Base-by-base conservation (phyloP, 2,888 invertebrate genomes). In the Petrolisthes manimaculis region DNA sequence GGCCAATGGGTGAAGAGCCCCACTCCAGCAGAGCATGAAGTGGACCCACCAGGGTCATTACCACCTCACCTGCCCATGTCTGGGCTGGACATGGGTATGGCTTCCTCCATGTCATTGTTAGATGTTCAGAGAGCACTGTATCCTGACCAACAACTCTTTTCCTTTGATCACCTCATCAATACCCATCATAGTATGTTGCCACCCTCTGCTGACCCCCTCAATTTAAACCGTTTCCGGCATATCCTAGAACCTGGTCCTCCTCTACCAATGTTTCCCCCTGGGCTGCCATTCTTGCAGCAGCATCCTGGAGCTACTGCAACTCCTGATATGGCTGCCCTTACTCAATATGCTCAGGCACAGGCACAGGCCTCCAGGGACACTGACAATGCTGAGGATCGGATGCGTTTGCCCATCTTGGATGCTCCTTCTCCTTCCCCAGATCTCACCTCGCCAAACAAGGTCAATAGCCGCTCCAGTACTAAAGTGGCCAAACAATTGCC, bases 1-100 rank as follows among this genome's bases (percentile, higher is more conserved):
- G 87, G 83, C 9, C 90, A 90, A 80, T 90, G 90, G 90, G 86
- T 67, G 61, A 90, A 88, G 56, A 88, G 88, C 56, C 87, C 90
- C n/a, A 86, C 82, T 12, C 88, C 85, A 9, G 82, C 61, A 9
- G 90, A 90, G 55, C 90, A 86, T 55, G 83, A 88, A 78, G 83
- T 24, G 61, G 84, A 84, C 61, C 79, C 87, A 51, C 55, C 56
- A 14, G 55, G 75, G 56, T 53, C 56, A 61, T 67, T 78, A n/a
- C 78, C 78, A 4, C 79, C 83, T n/a, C 88, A 88, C 78, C 67
- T 88, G 67, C 84, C 84, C 14, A 75, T 88, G 69, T 4, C 55
- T 21, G 82, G 85, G 9, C 88, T 85, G 51, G 88, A 84, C n/a
- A 21, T 88, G n/a, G 74, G 80, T 61, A 69, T 86, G 14, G 14